phyloP scores from a whole-genome alignment of 2,113 vertebrate species.

The Cacatua alba region DNA sequence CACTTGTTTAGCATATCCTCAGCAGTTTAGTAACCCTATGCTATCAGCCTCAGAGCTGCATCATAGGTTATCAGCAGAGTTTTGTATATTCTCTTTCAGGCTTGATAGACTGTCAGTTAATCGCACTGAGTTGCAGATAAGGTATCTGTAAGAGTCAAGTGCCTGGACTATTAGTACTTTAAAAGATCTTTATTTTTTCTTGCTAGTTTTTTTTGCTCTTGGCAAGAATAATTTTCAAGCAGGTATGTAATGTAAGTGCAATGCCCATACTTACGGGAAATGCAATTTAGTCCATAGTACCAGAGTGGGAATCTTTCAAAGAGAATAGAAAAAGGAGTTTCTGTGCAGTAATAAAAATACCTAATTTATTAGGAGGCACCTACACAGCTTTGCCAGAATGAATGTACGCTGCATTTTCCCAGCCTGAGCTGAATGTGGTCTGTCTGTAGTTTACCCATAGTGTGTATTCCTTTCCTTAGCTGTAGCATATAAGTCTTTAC shows the following conservation, averaged over 20 bases:
- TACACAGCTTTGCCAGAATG: neutral
- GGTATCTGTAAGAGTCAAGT: neutral
- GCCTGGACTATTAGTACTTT: neutral
- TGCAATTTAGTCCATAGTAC: neutral
- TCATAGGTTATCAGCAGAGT: neutral
- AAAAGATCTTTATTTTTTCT: neutral
- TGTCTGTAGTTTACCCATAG: neutral
- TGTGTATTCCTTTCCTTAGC: neutral
- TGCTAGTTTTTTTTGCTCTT: neutral
- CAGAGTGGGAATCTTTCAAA: neutral
- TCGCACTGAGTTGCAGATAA: neutral
- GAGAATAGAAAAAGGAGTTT: neutral
- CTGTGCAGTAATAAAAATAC: accelerated
- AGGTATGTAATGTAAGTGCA: neutral
- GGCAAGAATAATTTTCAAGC: neutral
- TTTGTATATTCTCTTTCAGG: neutral
- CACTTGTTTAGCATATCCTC: neutral
- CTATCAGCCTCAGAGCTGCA: neutral
- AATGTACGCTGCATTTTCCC: neutral
- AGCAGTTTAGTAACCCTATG: neutral
- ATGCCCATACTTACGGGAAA: neutral
- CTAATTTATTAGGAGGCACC: neutral
- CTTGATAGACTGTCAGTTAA: neutral
- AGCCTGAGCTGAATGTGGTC: neutral
- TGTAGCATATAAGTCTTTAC: neutral